Conservation (phyloP, 2,888 invertebrate genomes). For the Liopterus haemorrhoidalis region DNA sequence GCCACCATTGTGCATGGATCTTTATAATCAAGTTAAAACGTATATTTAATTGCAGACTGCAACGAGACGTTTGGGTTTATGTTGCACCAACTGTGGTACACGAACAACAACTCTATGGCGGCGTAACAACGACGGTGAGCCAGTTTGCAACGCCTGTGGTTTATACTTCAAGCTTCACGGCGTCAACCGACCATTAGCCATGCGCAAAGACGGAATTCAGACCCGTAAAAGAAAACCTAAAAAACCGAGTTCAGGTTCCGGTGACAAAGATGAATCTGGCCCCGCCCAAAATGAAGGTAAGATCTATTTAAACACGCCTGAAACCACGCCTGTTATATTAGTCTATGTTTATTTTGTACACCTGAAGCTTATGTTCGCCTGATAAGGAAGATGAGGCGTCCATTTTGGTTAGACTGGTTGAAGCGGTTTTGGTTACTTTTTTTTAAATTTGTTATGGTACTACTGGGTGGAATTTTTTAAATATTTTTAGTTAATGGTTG, state of each 20-base stretch:
- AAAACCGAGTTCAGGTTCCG: conserved; percentile 58
- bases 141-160: conserved; percentile 98
- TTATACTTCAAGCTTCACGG: conserved; percentile 94
- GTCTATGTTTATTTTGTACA: too few relatives aligned
- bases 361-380: too few relatives aligned
- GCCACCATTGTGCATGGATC: too few relatives aligned
- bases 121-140: conserved; percentile 95
- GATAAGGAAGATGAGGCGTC: too few relatives aligned
- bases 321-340: too few relatives aligned
- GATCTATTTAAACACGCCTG: not conserved
- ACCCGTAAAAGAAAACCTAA: conserved; percentile 92
- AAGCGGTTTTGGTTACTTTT: too few relatives aligned
- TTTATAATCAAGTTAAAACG: too few relatives aligned
- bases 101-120: conserved; percentile 96
- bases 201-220: conserved; percentile 95
- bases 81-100: conserved; percentile 97
- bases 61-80: conserved; percentile 79
- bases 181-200: conserved; percentile 84
- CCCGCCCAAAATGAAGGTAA: conserved; percentile 44
- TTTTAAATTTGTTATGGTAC: too few relatives aligned
- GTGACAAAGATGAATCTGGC: conserved; percentile 40
- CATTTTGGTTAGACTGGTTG: too few relatives aligned
- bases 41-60: conserved; percentile 64
- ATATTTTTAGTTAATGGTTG: too few relatives aligned
- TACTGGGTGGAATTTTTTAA: too few relatives aligned